Evolutionary conservation across 2,113 vertebrate species (phyloP).

Genomic region (Upupa epops): DNA sequence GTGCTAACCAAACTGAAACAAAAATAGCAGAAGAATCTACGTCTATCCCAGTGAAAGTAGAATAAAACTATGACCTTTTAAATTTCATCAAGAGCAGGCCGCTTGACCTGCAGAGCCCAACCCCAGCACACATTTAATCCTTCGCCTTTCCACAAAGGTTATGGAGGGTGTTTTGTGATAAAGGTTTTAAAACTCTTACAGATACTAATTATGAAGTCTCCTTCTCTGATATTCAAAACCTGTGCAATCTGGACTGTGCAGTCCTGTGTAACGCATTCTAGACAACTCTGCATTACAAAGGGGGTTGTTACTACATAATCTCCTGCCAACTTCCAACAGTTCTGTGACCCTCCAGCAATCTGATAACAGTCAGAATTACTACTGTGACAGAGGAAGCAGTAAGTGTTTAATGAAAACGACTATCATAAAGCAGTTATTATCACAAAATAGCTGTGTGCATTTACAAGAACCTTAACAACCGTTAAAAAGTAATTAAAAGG

Average conservation of each 20-base stretch:
- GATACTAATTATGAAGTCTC: neutral
- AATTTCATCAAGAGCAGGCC: neutral
- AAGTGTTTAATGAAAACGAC: neutral
- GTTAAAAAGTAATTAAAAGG: neutral
- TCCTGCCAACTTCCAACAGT: no score
- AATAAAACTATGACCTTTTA: neutral
- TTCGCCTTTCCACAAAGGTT: neutral
- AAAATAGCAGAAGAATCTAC: neutral
- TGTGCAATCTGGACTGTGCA: no score
- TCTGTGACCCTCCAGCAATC: no score
- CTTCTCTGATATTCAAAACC: no score
- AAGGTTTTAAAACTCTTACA: neutral
- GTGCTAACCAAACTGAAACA: neutral
- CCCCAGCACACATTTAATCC: neutral
- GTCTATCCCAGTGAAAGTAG: neutral
- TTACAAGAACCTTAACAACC: neutral
- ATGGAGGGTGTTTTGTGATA: neutral
- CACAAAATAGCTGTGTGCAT: rapidly evolving
- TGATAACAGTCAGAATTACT: neutral
- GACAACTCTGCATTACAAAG: no score
- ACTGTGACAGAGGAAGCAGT: neutral
- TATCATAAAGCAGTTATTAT: neutral
- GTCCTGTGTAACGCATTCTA: no score
- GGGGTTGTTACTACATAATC: no score
- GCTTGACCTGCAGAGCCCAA: neutral